A percentile compares a stretch with the other conserved stretches of the same genome.
phyloP scores from a whole-genome alignment of 64 coral and sea anemone genomes.

The Stichodactyla helianthus region DNA sequence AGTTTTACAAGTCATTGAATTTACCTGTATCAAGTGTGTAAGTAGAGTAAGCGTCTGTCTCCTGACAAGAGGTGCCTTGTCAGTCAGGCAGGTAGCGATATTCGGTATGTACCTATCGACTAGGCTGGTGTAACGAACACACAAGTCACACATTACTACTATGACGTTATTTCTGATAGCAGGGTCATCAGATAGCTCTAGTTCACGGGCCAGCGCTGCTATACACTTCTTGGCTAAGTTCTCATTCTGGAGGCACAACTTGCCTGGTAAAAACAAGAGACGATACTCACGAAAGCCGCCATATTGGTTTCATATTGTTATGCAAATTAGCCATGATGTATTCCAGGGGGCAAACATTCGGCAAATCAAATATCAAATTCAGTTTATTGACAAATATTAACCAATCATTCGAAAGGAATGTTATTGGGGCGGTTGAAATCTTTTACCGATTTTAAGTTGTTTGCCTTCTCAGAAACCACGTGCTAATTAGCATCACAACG shows the following conservation, averaged over 20 bases:
- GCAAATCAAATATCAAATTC: too few relatives aligned
- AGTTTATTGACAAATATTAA: too few relatives aligned
- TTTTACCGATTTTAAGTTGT: too few relatives aligned
- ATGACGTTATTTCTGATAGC: conserved; percentile 89
- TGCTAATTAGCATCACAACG: too few relatives aligned
- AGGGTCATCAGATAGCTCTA: conserved; percentile 85
- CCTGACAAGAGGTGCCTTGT: conserved; percentile 76
- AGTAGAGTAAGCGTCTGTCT: conserved; percentile 92
- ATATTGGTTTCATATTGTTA: too few relatives aligned
- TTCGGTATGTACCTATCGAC: conserved; percentile 96
- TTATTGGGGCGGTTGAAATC: too few relatives aligned
- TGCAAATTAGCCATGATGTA: too few relatives aligned
- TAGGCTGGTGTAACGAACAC: conserved; percentile 85
- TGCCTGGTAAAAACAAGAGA: conserved; percentile 40
- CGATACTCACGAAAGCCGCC: too few relatives aligned
- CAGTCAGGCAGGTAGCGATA: conserved; percentile 84
- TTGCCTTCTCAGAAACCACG: too few relatives aligned
- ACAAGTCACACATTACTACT: conserved; percentile 93
- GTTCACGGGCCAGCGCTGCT: conserved; percentile 73
- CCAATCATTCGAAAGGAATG: too few relatives aligned
- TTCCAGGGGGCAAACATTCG: too few relatives aligned
- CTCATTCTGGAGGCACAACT: conserved; percentile 98
- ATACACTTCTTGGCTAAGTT: conserved; percentile 90
- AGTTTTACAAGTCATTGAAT: too few relatives aligned
- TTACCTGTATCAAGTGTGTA: conserved; percentile 92